Percentiles rank a stretch among this genome's conserved stretches.
Evolutionary conservation across 2,888 invertebrate genomes (phyloP).

Genomic region (Melanostoma scalare): DNA sequence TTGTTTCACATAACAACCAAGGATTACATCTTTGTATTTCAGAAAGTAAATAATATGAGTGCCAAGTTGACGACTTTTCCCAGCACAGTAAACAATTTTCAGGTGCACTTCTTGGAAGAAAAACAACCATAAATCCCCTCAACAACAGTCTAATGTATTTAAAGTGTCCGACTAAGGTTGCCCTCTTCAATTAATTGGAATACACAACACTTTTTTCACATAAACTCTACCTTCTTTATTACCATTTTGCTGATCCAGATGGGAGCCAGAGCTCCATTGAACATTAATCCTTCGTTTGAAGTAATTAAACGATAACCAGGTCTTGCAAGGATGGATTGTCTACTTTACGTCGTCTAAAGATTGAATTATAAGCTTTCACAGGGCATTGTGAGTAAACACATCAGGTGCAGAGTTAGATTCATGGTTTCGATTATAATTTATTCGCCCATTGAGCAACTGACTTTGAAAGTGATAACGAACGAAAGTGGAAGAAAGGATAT

Average conservation of each 20-base stretch:
- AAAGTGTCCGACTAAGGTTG: constrained; percentile 34
- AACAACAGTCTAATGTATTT: constrained; percentile 53
- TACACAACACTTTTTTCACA: constrained; percentile 38
- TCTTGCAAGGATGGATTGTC: constrained; percentile 14
- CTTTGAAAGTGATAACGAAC: too few relatives aligned
- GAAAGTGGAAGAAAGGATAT: too few relatives aligned
- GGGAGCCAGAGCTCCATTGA: constrained; percentile 32
- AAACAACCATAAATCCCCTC: constrained; percentile 43
- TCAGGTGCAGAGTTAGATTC: neutral
- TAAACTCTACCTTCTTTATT: neutral
- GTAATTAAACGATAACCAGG: constrained; percentile 30
- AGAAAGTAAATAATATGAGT: constrained; percentile 31
- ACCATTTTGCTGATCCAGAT: constrained; percentile 42
- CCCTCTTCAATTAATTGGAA: constrained; percentile 12
- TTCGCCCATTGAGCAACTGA: neutral
- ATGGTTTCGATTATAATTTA: neutral
- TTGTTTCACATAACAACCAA: constrained; percentile 15
- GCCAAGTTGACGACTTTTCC: constrained; percentile 4
- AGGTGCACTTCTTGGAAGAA: constrained; percentile 9
- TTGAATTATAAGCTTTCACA: constrained; percentile 26
- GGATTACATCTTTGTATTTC: neutral
- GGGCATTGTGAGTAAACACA: neutral
- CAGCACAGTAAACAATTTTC: constrained; percentile 3
- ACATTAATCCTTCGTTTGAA: constrained; percentile 31
- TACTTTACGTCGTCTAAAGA: constrained; percentile 15